Base-by-base conservation (phyloP, 35 echinoderm and acorn worm genomes). In the Patiria miniata region DNA sequence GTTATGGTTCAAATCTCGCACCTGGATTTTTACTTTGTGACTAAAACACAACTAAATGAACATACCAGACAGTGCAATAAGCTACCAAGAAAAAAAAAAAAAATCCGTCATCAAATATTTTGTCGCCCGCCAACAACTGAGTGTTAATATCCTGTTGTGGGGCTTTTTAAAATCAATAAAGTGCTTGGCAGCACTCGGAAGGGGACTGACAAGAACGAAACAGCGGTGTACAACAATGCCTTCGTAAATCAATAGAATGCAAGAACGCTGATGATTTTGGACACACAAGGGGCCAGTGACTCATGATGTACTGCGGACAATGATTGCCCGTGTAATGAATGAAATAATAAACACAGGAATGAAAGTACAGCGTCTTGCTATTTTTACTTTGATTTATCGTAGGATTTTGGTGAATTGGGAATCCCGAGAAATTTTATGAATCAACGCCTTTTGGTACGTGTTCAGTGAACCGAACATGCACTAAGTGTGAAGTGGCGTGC, bases 141-240 rank as follows among this genome's bases (percentile, higher is more conserved):
- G 65, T 73, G 29, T 34, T 34, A 73, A 73, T 73, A 73, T 73
- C 65, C 65, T 15, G 65, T 73, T 73, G 23, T 1, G 29, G 65
- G 65, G 23, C 65, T 73, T 73, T 36, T 18, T 34, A 9, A 34
- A 73, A 73, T 73, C 65, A 73, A 73, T 73, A 73, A 73, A 30
- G 1, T 73, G 26, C 29, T 9, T 73, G 26, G 34, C 1, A 23
- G 23, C 26, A 36, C 65, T 7, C 34, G 26, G 26, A 22, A 10
- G 57, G 19, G 2, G 8, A 73, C 14, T 12, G 65, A 30, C 29
- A 36, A 26, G 34, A 73, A 73, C 1, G 65, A 73, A 10, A 73
- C 21, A 73, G 29, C 29, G 29, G 29, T 14, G 26, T 73, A 61
- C 12, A 47, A 47, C 42, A 47, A 47, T 47, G 42, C 42, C 42